These are phyloP conservation scores for Andrena dorsata DNA, from an alignment of 2,888 invertebrate species.

Conservation along the genomic window DNA sequence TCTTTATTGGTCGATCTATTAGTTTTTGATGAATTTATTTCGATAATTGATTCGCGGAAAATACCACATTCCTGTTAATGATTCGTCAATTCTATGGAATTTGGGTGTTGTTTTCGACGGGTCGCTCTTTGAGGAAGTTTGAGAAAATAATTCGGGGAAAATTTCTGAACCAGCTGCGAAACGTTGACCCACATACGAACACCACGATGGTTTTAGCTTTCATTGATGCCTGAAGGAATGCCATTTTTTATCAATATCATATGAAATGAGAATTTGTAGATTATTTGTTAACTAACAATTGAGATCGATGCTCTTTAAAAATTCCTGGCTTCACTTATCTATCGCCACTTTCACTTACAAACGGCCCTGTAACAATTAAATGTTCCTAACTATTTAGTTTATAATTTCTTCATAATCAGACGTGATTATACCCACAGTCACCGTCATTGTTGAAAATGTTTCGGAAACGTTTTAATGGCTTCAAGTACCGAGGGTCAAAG, in stretches of 20 bases:
- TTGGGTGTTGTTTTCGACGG: not conserved
- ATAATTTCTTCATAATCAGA: too few relatives aligned
- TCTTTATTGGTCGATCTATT: constrained; percentile 30
- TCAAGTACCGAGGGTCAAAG: not conserved
- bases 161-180: constrained; percentile 15
- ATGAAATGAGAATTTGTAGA: not conserved
- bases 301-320: not conserved
- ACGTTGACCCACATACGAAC: constrained; percentile 33
- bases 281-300: not conserved
- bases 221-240: constrained; percentile 12
- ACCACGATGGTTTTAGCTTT: constrained; percentile 9
- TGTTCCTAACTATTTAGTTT: too few relatives aligned
- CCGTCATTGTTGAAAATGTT: not conserved
- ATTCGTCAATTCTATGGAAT: constrained; percentile 38
- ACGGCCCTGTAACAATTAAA: too few relatives aligned
- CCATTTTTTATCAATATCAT: not conserved
- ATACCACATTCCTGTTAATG: constrained; percentile 9
- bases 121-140: constrained; percentile 13
- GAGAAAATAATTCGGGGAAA: constrained; percentile 24
- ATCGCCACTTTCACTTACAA: too few relatives aligned
- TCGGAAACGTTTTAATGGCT: not conserved
- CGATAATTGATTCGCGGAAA: constrained; percentile 38
- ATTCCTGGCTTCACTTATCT: too few relatives aligned
- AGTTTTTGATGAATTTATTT: constrained; percentile 53
- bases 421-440: too few relatives aligned